Evolutionary conservation across 2,888 invertebrate genomes (phyloP).

Genomic region (Ctena decussata): DNA sequence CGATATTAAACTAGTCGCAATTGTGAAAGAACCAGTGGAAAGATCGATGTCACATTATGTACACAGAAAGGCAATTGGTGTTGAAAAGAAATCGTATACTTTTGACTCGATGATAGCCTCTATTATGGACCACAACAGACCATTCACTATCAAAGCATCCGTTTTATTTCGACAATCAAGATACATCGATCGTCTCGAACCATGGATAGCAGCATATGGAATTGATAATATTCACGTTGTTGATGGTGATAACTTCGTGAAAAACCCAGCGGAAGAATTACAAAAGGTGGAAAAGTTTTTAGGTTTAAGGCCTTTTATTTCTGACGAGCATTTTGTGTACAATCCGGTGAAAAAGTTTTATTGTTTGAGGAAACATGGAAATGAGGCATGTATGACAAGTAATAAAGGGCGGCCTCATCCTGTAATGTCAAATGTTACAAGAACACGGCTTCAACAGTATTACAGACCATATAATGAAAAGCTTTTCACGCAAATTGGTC

Average conservation of each 20-base stretch:
- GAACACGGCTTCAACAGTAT: neutral
- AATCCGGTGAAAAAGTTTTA: conserved; percentile 98
- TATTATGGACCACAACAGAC: neutral
- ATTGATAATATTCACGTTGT: conserved; percentile 92
- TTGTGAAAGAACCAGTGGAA: neutral
- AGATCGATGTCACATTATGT: conserved; percentile 1
- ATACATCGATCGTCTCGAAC: neutral
- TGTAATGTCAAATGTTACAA: neutral
- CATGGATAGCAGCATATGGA: neutral
- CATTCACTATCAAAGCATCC: neutral
- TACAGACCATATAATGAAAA: neutral
- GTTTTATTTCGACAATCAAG: neutral
- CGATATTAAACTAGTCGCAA: neutral
- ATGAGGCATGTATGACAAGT: neutral
- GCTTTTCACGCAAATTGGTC: neutral
- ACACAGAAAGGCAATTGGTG: neutral
- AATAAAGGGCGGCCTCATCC: neutral
- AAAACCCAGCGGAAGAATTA: conserved; percentile 74
- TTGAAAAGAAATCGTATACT: neutral
- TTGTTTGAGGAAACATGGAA: conserved; percentile 89
- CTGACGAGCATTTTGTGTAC: conserved; percentile 95
- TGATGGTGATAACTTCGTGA: conserved; percentile 88
- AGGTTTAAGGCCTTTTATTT: conserved; percentile 70
- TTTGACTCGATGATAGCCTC: neutral
- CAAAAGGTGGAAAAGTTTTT: conserved; percentile 77